Evolutionary conservation across 2,113 vertebrate species (phyloP).

Genomic region (Eurypyga helias): DNA sequence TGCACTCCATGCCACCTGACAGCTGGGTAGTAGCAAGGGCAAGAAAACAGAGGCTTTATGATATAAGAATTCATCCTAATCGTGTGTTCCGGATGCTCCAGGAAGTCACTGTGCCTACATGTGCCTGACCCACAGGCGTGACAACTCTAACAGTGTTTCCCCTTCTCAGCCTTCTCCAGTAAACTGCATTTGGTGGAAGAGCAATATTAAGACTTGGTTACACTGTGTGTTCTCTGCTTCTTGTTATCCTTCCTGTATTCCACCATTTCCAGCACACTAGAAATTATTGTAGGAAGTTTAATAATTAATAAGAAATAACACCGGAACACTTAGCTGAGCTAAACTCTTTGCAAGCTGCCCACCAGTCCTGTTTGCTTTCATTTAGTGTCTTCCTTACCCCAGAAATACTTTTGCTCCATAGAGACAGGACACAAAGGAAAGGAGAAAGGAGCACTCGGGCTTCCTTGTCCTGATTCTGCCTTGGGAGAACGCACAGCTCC

Average conservation of each 20-base stretch:
- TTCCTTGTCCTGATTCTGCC: neutral
- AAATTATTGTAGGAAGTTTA: neutral
- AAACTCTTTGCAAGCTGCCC: neutral
- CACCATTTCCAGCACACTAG: neutral
- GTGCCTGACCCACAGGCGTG: neutral
- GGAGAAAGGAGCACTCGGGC: neutral
- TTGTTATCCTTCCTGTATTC: neutral
- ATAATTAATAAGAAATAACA: slow-evolving; percentile 23
- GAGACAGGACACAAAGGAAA: neutral
- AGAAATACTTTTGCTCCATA: neutral
- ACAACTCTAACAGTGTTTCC: neutral
- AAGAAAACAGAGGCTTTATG: neutral
- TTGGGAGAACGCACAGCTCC: neutral
- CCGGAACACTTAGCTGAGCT: neutral
- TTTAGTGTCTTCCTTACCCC: neutral
- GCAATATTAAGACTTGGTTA: neutral
- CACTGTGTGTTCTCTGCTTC: neutral
- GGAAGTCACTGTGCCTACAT: neutral
- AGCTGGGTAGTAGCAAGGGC: neutral
- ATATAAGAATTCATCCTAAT: neutral
- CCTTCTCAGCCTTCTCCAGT: neutral
- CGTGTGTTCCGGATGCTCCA: neutral
- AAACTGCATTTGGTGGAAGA: neutral
- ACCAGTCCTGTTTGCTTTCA: neutral
- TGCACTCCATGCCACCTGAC: neutral